These are phyloP conservation scores for Cheilosia pagana DNA, from an alignment of 2,888 invertebrate genomes.

Conservation along the genomic window DNA sequence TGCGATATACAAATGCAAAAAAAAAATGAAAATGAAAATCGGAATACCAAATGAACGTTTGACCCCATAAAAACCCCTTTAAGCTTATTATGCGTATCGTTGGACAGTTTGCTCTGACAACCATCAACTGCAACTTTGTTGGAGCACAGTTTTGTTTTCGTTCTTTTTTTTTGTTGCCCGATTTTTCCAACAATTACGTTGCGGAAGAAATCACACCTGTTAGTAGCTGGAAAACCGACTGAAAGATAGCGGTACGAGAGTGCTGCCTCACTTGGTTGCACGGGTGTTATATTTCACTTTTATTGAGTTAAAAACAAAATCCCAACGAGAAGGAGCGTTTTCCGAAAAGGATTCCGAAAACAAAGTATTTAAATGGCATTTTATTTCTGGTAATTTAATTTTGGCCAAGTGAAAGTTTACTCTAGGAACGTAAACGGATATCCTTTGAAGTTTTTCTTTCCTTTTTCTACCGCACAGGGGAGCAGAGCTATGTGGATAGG, in stretches of 20 bases:
- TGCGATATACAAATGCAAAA: constrained; percentile 23
- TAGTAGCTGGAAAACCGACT: constrained; percentile 7
- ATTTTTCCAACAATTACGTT: constrained; percentile 43
- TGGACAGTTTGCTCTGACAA: constrained; percentile 21
- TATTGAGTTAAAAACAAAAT: constrained; percentile 53
- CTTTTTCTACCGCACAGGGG: constrained; percentile 1
- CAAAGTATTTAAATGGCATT: constrained; percentile 65
- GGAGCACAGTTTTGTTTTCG: neutral
- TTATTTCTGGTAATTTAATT: constrained; percentile 69
- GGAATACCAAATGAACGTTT: constrained; percentile 34
- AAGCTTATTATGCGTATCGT: constrained; percentile 72
- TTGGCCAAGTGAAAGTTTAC: constrained; percentile 45
- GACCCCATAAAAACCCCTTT: constrained; percentile 57
- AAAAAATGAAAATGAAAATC: constrained; percentile 22
- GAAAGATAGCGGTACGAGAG: neutral
- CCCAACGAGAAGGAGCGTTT: constrained; percentile 18
- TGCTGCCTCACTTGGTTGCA: constrained; percentile 4
- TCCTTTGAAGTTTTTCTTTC: constrained; percentile 13
- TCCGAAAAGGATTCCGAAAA: constrained; percentile 52
- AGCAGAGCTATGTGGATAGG: neutral
- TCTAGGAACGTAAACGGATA: constrained; percentile 35
- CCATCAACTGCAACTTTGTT: constrained; percentile 27
- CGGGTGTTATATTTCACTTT: constrained; percentile 60
- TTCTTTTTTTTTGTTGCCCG: neutral
- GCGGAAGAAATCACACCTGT: constrained; percentile 70